Evolutionary conservation across 1,140 invertebrate genomes (phyloP).

Genomic region (Diorhabda elongata): DNA sequence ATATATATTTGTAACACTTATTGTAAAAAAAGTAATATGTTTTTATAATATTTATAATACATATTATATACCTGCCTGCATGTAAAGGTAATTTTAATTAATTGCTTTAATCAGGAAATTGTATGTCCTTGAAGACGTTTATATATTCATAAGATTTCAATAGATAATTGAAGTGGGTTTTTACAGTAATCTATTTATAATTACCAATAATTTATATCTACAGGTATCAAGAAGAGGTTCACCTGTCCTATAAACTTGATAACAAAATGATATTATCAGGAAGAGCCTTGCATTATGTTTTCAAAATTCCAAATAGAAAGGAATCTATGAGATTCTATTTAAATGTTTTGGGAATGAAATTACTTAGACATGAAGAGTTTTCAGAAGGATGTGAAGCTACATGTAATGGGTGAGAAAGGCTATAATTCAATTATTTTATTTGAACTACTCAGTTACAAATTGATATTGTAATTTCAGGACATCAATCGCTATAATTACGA

Average conservation of each 20-base stretch:
- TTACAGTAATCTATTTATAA: not conserved
- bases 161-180: not conserved
- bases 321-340: constrained; percentile 83
- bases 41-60: no score
- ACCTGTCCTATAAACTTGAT: not conserved
- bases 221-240: no score
- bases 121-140: not conserved
- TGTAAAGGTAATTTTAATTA: no score
- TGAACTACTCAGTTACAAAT: no score
- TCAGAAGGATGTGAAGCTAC: constrained; percentile 90
- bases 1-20: no score
- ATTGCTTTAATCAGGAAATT: no score
- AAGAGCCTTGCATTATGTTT: constrained; percentile 89
- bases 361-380: constrained; percentile 96
- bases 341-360: constrained; percentile 91
- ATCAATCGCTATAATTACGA: no score
- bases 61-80: no score
- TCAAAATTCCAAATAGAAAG: constrained; percentile 86
- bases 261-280: constrained; percentile 40
- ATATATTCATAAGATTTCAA: not conserved
- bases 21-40: no score
- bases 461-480: no score
- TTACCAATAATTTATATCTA: not conserved
- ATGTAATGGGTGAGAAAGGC: constrained; percentile 82
- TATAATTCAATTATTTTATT: not conserved